Percentiles rank a stretch among this genome's conserved stretches.
Conservation (phyloP, 2,797 vertebrate species). For the Heterohyrax brucei region DNA sequence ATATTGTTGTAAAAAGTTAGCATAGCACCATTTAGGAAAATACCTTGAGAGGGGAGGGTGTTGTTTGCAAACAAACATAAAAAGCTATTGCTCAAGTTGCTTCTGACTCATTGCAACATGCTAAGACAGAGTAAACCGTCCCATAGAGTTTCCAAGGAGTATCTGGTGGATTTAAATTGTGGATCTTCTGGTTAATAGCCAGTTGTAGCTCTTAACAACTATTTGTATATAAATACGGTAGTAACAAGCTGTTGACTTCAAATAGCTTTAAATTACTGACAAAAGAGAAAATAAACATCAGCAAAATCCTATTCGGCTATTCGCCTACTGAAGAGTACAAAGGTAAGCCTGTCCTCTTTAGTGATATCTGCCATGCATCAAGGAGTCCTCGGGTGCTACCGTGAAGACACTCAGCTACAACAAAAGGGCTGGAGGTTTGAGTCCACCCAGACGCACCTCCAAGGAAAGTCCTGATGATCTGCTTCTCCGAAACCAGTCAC, state of each 20-base stretch:
- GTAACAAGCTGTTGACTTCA: constrained; percentile 84
- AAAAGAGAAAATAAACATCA: constrained; percentile 71
- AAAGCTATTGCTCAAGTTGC: too few relatives aligned
- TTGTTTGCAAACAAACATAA: too few relatives aligned
- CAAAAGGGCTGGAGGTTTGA: neutral
- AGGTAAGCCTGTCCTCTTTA: constrained; percentile 71
- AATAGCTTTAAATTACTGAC: constrained; percentile 85
- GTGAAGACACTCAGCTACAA: neutral
- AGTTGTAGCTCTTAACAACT: too few relatives aligned
- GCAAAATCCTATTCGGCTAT: constrained; percentile 77
- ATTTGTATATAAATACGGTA: neutral
- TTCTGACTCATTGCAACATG: too few relatives aligned
- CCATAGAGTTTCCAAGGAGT: too few relatives aligned
- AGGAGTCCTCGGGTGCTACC: too few relatives aligned
- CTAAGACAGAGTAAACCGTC: too few relatives aligned
- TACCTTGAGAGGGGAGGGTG: too few relatives aligned
- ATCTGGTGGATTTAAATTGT: too few relatives aligned
- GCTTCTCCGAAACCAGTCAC: neutral
- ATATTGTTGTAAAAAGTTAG: too few relatives aligned
- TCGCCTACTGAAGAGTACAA: constrained; percentile 71
- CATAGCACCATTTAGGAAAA: too few relatives aligned
- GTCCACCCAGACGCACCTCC: neutral
- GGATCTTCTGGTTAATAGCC: too few relatives aligned
- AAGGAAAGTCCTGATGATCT: neutral
- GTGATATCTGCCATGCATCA: constrained; percentile 48